Conservation (phyloP, 2,113 vertebrate species). For the Neotragus pygmaeus region DNA sequence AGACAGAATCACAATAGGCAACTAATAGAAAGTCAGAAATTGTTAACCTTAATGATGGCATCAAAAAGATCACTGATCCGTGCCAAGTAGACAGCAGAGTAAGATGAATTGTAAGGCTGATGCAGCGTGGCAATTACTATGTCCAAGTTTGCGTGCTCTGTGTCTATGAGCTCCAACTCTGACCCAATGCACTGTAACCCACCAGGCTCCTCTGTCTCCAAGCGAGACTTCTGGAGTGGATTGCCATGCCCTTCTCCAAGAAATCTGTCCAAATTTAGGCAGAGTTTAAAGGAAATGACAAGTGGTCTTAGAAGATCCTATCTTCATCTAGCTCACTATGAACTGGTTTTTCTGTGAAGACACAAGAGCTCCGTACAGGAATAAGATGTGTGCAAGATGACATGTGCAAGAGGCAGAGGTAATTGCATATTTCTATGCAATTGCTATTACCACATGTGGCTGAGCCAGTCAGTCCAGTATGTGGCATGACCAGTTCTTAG, state of each 20-base stretch:
- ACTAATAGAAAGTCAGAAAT: neutral
- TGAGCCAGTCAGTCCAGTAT: neutral
- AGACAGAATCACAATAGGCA: neutral
- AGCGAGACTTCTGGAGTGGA: neutral
- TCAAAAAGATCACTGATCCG: neutral
- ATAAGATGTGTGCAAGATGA: neutral
- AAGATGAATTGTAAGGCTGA: neutral
- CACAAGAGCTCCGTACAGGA: neutral
- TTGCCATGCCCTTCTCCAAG: neutral
- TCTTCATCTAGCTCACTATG: neutral
- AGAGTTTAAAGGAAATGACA: neutral
- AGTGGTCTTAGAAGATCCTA: neutral
- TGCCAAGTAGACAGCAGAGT: neutral
- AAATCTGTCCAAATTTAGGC: neutral
- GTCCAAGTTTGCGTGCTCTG: neutral
- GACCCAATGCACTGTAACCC: neutral
- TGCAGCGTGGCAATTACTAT: accelerated
- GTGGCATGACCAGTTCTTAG: neutral
- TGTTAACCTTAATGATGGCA: neutral
- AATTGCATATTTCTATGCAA: neutral
- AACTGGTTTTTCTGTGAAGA: constrained; percentile 20
- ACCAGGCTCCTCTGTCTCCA: neutral
- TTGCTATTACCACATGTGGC: neutral
- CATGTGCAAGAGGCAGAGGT: neutral
- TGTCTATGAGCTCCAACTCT: neutral